phyloP scores from a whole-genome alignment of 2,797 vertebrate species.

The Thaleichthys pacificus region DNA sequence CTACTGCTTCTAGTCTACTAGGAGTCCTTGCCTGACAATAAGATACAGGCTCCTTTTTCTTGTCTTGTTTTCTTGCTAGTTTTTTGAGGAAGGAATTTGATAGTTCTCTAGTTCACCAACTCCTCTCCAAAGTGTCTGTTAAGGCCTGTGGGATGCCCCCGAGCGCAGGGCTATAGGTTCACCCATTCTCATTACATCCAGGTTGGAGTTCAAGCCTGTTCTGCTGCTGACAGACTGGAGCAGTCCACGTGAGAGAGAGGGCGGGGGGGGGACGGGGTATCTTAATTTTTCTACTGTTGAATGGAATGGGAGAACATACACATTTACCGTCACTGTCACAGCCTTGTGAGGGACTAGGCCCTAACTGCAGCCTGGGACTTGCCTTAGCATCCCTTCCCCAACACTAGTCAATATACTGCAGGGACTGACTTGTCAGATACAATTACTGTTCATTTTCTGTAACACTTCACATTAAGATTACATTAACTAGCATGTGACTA shows the following conservation, averaged over 20 bases:
- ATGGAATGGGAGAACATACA: not conserved
- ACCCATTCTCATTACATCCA: conserved; percentile 72
- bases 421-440: not conserved
- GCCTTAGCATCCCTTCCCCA: conserved; percentile 6
- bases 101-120: not conserved
- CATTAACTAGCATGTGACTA: no score
- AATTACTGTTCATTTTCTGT: no score
- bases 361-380: conserved; percentile 18
- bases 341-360: conserved; percentile 10
- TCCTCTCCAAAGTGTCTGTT: not conserved
- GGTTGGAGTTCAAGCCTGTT: conserved; percentile 36
- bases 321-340: not conserved
- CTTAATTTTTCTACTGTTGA: no score
- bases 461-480: not conserved
- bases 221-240: conserved; percentile 5
- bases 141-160: not conserved
- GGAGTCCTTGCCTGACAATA: no score
- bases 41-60: no score
- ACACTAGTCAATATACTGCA: not conserved
- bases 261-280: not conserved
- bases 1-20: no score
- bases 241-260: conserved; percentile 16
- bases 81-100: not conserved
- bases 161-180: not conserved
- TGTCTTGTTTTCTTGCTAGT: not conserved